phyloP scores from a whole-genome alignment of 1,140 invertebrate species.

The Drosophila nasuta region DNA sequence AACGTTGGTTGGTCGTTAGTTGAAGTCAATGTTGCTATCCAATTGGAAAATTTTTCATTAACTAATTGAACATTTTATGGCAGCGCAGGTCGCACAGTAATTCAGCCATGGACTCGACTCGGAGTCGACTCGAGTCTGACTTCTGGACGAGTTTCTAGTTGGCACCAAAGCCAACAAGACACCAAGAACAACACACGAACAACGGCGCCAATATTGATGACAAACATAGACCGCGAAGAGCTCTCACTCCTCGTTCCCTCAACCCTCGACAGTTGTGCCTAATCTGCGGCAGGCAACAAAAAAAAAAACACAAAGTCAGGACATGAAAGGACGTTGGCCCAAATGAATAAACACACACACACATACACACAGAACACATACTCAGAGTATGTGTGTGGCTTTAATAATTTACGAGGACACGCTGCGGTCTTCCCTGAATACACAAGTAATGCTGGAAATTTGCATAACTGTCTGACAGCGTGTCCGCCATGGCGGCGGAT shows the following conservation, averaged over 20 bases:
- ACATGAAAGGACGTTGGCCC: conserved; percentile 78
- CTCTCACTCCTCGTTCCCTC: background rate
- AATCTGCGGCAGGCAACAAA: conserved; percentile 45
- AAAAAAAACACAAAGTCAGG: conserved; percentile 42
- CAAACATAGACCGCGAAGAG: conserved; percentile 20
- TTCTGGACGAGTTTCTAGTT: conserved; percentile 21
- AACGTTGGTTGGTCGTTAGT: conserved; percentile 56
- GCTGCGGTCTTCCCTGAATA: conserved; percentile 63
- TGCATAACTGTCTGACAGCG: conserved; percentile 76
- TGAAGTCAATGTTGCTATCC: conserved; percentile 74
- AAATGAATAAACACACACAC: conserved; percentile 67
- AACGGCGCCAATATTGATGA: conserved; percentile 78
- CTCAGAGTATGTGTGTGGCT: conserved; percentile 36
- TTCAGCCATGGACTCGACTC: conserved; percentile 11
- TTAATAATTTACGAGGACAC: conserved; percentile 80
- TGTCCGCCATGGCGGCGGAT: conserved; percentile 65
- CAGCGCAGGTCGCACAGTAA: conserved; percentile 32
- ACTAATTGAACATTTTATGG: conserved; percentile 83
- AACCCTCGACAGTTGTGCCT: conserved; percentile 16
- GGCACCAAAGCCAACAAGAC: background rate
- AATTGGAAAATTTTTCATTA: conserved; percentile 83
- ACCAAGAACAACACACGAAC: conserved; percentile 3
- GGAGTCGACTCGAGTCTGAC: background rate
- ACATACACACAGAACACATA: conserved; percentile 20
- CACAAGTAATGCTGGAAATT: conserved; percentile 74